Evolutionary conservation across 2,888 invertebrate species (phyloP), one percentile per base, ranked within the genome.

Genomic region (Auanema sp.): DNA sequence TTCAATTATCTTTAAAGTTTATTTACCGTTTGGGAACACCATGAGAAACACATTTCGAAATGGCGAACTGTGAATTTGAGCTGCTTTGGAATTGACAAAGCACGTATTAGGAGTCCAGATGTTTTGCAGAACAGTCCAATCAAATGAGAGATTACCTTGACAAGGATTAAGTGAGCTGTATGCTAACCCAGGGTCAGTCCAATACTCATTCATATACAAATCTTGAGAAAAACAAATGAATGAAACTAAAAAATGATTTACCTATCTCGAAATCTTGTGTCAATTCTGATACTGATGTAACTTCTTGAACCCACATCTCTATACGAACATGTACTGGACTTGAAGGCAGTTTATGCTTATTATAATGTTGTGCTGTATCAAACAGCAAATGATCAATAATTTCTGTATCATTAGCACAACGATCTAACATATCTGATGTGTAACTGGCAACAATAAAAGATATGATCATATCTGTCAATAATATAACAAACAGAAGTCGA

Each of bases 121-220:
- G 43, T 69, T 76, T 53, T 78, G 70, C 64, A 77, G 71, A 62
- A 83, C 77, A 43, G 71, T 78, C 71, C 77, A 76, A 66, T 83
- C 83, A 59, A 83, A 79, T 10, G 80, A 77, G 40, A 83, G 58
- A 65, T 83, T 83, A 41, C 77, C 74, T 67, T 83, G 82, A 67
- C 83, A 83, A 1, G 83, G 83, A 58, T 81, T 75, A 69, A 83
- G 70, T 55, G 77, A 70, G 55, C 72, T 76, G 66, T 80, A 83
- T 12, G 75, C 71, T 25, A 83, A 64, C 1, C 79, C 79, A 8
- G 83, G 81, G 65, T 83, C 83, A 21, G 73, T 77, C 83, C 83
- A 83, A 59, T 80, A 81, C 65, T 83, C 83, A 66, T 83, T 83
- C 65, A 83, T 78, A 64, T 83, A 83, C 60, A 83, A 66, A 76